Base-by-base conservation (phyloP, 2,797 vertebrate genomes). In the Scarus forsteni region DNA sequence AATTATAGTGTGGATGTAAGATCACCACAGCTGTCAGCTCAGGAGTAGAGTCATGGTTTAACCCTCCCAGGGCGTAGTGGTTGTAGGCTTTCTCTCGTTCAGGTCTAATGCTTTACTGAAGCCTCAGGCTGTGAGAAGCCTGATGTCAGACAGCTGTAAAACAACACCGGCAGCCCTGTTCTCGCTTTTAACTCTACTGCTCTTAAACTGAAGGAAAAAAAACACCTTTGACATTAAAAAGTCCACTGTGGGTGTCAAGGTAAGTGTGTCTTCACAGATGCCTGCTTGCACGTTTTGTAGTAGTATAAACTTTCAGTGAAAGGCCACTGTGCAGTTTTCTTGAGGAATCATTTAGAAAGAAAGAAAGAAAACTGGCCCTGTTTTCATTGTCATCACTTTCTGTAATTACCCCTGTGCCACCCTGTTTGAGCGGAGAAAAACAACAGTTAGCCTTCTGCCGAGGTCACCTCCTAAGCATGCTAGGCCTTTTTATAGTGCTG, bases 321-420 rank as follows among this genome's bases (percentile, higher is more conserved):
- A 18, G 69, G 62, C 74, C 81, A 70, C 80, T 77, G 73, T 72
- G 66, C 70, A 66, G 61, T 65, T 67, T 89, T 89, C 75, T 90
- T 48, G 66, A 82, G 78, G 87, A 89, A 87, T 92, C 89, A 92
- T 89, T 90, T 88, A 88, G 85, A 86, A 92, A 87, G 90, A 79
- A 92, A 87, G 90, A 79, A 90, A 91, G 83, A 89, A 92, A 92
- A 93, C 92, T 89, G 91, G 81, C 67, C 64, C 68, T 91, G 89
- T 93, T 92, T 88, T 93, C 83, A 76, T 90, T 93, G 92, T 92
- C 92, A 92, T 92, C 89, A 85, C 90, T 79, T 90, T 82, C 70
- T 74, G 84, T 91, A 89, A 93, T 92, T 91, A 87, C 85, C 77
- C 86, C 55, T 39, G 81, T 84, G 83, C 85, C 77, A 79, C 81